Evolutionary conservation across 2,113 vertebrate genomes (phyloP).

Genomic region (Cettia cetti): DNA sequence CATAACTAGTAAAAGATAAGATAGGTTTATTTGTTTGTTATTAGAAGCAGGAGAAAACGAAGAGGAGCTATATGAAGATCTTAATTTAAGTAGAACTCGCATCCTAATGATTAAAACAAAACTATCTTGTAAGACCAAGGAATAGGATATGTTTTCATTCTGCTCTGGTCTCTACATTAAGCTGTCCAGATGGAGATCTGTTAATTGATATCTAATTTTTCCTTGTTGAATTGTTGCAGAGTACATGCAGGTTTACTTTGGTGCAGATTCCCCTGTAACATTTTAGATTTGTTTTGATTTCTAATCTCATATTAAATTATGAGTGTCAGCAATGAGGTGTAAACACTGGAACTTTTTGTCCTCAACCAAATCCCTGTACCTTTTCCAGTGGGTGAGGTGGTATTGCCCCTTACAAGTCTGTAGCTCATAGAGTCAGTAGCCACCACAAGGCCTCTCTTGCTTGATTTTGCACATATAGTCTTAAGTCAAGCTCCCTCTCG

Average conservation of each 20-base stretch:
- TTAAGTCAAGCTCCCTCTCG: background rate
- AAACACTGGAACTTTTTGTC: background rate
- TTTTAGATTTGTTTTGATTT: background rate
- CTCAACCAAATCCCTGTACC: background rate
- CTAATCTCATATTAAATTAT: background rate
- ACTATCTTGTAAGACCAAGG: background rate
- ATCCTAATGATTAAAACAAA: background rate
- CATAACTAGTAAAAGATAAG: background rate
- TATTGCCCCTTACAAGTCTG: background rate
- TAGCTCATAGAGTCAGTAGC: background rate
- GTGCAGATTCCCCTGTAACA: background rate
- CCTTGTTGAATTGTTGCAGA: background rate
- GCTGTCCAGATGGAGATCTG: background rate
- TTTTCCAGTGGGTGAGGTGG: rapidly evolving
- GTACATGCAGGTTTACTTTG: background rate
- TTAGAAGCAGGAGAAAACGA: background rate
- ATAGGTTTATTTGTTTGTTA: background rate
- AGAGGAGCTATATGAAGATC: background rate
- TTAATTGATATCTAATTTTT: background rate
- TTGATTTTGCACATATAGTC: background rate
- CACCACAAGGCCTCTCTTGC: background rate
- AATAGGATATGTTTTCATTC: background rate
- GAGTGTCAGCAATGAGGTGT: background rate
- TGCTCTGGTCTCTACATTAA: background rate
- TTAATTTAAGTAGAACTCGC: background rate